Conservation (phyloP, 2,888 invertebrate genomes). For the Drosophila birchii region DNA sequence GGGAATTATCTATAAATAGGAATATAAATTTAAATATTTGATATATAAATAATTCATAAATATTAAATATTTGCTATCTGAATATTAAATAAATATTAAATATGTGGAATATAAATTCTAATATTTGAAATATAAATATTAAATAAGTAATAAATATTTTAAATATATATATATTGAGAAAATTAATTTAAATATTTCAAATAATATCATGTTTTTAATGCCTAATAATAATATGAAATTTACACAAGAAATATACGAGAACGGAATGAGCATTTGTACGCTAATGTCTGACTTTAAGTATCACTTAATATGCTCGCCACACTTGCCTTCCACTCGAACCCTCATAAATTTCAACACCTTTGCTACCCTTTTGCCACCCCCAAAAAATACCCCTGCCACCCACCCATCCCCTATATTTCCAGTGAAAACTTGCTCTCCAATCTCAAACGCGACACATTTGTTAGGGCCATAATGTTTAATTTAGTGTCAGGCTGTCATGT, state of each 20-base stretch:
- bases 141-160: no score
- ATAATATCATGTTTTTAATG: neutral
- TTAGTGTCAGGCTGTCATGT: constrained; percentile 72
- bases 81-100: no score
- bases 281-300: constrained; percentile 34
- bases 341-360: constrained; percentile 64
- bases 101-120: no score
- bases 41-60: no score
- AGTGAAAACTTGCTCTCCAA: constrained; percentile 18
- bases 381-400: constrained; percentile 8
- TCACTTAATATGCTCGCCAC: constrained; percentile 44
- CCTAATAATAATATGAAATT: constrained; percentile 4
- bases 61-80: no score
- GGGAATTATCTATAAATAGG: no score
- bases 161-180: no score
- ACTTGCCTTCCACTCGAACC: constrained; percentile 22
- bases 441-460: constrained; percentile 58
- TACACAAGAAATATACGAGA: neutral
- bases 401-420: neutral
- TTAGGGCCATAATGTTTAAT: constrained; percentile 74
- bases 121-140: no score
- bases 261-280: constrained; percentile 3
- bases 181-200: no score
- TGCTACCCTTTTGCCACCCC: constrained; percentile 11
- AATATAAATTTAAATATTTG: no score